These are phyloP conservation scores for Gisinianus flammeolus DNA, from an alignment of 2,888 invertebrate species.

Conservation along the genomic window DNA sequence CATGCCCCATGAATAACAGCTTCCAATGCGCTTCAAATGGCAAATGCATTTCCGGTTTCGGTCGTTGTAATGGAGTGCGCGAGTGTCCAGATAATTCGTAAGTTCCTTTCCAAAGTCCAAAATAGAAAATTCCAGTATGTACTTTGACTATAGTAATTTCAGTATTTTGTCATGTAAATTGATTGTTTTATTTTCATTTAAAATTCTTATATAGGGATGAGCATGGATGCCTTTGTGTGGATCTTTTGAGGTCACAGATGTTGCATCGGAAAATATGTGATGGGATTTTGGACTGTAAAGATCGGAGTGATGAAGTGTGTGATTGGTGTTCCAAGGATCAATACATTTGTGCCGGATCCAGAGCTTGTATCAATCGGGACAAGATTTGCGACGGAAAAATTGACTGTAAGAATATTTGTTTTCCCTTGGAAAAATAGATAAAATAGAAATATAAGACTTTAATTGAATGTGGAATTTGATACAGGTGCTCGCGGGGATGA, in stretches of 20 bases:
- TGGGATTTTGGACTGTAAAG: constrained; percentile 62
- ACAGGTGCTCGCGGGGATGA: constrained; percentile 72
- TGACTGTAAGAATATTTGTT: constrained; percentile 67
- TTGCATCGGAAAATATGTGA: constrained; percentile 78
- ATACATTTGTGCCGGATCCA: constrained; percentile 76
- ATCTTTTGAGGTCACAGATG: constrained; percentile 73
- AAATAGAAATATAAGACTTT: too few relatives aligned
- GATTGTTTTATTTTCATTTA: neutral
- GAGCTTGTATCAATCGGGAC: constrained; percentile 70
- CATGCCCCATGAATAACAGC: constrained; percentile 49
- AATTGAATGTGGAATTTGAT: too few relatives aligned
- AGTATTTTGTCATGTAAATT: neutral
- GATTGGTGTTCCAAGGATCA: constrained; percentile 77
- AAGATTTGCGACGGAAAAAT: constrained; percentile 74
- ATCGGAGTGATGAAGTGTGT: constrained; percentile 59
- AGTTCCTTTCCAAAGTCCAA: neutral
- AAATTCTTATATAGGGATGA: constrained; percentile 65
- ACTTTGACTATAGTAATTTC: neutral
- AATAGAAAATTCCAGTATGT: neutral
- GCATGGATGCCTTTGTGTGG: constrained; percentile 73
- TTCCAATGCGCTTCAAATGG: constrained; percentile 58
- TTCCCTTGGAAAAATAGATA: too few relatives aligned
- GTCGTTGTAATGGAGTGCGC: constrained; percentile 60
- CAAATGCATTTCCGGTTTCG: constrained; percentile 58
- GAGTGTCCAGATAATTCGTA: constrained; percentile 67